Conservation (phyloP, 2,113 vertebrate species). For the Damaliscus lunatus region DNA sequence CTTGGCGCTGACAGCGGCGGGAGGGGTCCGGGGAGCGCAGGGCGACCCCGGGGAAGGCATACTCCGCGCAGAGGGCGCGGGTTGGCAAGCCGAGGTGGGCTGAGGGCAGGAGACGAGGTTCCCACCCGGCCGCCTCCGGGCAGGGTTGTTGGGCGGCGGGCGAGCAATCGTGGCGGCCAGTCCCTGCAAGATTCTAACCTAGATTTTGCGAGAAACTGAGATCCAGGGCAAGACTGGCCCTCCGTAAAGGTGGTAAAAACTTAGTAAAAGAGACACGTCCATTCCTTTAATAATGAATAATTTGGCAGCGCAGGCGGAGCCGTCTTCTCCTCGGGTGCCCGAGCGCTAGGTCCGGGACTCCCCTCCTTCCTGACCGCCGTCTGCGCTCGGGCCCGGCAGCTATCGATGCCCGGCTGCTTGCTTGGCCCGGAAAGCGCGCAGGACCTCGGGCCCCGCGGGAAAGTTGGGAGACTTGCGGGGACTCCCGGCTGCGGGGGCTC, state of each 20-base stretch:
- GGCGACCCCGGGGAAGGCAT: not conserved
- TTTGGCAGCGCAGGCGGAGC: not conserved
- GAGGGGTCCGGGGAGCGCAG: not conserved
- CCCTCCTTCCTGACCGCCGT: not conserved
- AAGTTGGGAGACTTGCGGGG: constrained; percentile 55
- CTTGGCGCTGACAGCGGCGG: constrained; percentile 37
- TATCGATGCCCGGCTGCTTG: constrained; percentile 42
- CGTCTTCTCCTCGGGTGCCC: not conserved
- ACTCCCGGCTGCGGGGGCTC: not conserved
- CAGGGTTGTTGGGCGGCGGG: not conserved
- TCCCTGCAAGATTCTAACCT: constrained; percentile 54
- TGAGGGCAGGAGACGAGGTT: not conserved
- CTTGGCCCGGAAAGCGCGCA: constrained; percentile 12
- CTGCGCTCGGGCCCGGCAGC: not conserved
- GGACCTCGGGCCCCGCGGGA: constrained; percentile 53
- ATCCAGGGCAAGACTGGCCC: constrained; percentile 71
- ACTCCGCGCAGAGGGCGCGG: not conserved
- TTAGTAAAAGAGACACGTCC: constrained; percentile 73
- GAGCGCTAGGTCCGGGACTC: constrained; percentile 3
- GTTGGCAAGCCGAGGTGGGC: not conserved
- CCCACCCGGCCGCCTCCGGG: not conserved
- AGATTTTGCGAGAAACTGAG: constrained; percentile 52
- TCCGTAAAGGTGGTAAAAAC: constrained; percentile 73
- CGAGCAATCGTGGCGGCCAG: not conserved
- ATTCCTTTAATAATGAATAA: constrained; percentile 62